Base-by-base conservation (phyloP, 1,140 invertebrate genomes). In the Scaptomyza montana region DNA sequence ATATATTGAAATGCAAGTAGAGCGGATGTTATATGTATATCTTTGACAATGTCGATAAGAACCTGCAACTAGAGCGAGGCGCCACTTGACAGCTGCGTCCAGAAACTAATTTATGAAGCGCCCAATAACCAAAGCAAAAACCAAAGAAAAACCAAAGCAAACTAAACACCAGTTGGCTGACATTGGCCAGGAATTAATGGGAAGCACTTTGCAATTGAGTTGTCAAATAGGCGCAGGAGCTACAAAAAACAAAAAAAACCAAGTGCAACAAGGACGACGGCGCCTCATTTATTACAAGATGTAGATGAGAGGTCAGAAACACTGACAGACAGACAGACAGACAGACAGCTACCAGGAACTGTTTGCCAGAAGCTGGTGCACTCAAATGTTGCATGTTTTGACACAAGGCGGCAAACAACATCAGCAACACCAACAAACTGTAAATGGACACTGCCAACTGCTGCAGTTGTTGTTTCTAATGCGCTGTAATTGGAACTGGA, bases 151-250 rank as follows among this genome's bases (percentile, higher is more conserved):
- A 16, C 16, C 16, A 16, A 16, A 16, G 16, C 16, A 16, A 16
- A 16, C 16, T 16, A 16, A 87, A 87, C 82, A 82, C 82, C 82
- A 87, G 82, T 89, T 86, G 82, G 82, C 61, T 21, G 56, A 61
- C 50, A 70, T 51, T 13, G 30, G 1, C 36, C 6, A 21, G 36
- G 33, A 70, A 84, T 84, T 84, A 85, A 85, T 85, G 70, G 51
- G 71, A 82, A 78, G 46, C 78, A 73, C 80, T 82, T 84, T 78
- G 76, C 78, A 87, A 86, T 82, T 72, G 78, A 84, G 72, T 77
- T 84, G 80, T 84, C 76, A 82, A 82, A 60, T 51, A 2, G 21
- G 2, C 21, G 21, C 21, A 25, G 21, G 21, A 25, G 21, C 30
- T 33, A 7, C 2, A 33, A 33, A 5, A 50, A 65, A 43, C 5